phyloP scores from a whole-genome alignment of 2,113 vertebrate species.

The Montifringilla adamsi region DNA sequence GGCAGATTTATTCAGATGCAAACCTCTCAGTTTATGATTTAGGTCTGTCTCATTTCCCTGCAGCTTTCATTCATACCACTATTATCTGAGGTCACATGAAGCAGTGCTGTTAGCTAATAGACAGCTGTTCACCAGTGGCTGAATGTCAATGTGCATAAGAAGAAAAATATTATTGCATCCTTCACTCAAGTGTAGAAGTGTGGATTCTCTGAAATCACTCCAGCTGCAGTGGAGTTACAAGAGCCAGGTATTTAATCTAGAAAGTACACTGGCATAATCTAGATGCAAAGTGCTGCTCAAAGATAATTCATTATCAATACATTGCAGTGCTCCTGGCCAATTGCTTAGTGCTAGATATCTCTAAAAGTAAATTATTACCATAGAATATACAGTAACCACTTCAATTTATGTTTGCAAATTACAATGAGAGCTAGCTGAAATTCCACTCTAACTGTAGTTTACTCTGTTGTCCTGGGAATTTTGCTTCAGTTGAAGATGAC shows the following conservation, averaged over 20 bases:
- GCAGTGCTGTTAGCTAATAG: neutral
- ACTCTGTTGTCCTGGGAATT: neutral
- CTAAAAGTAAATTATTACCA: neutral
- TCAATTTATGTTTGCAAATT: neutral
- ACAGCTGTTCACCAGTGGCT: neutral
- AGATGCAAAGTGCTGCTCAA: neutral
- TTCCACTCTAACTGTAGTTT: neutral
- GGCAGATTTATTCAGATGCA: neutral
- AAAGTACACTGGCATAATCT: neutral
- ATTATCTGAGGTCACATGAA: neutral
- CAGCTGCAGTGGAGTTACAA: neutral
- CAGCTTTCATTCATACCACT: neutral
- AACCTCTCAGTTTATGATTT: neutral
- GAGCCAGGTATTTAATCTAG: neutral
- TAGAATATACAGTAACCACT: neutral
- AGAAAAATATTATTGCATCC: neutral
- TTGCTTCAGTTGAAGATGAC: neutral
- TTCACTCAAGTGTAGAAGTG: neutral
- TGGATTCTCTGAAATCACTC: neutral
- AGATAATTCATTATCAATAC: neutral
- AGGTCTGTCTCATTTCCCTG: neutral
- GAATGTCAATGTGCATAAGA: neutral
- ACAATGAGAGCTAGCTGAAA: neutral
- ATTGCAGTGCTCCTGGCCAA: neutral
- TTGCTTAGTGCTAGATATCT: neutral